Base-by-base conservation (phyloP, 2,797 vertebrate genomes). In the Sternarchorhynchus goeldii region DNA sequence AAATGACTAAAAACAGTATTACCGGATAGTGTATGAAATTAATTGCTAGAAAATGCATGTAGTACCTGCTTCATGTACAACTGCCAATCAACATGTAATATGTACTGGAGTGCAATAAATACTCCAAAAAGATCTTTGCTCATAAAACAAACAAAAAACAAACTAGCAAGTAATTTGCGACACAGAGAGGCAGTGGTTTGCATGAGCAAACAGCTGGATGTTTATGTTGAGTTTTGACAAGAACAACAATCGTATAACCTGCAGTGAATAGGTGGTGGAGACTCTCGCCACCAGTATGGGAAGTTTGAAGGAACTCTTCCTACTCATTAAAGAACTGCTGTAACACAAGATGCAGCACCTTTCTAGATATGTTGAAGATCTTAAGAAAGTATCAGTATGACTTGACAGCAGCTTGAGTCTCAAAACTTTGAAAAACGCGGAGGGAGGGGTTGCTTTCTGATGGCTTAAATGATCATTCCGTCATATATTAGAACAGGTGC, bases 361-460 rank as follows among this genome's bases (percentile, higher is more conserved):
- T 73, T 66, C 53, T 65, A 41, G 62, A 65, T 1, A 12, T 58
- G 62, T 73, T 64, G 56, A 29, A 72, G 55, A 69, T 45, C 25
- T 25, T 25, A 25, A 25, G 65, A 78, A 73, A 65, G 34, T 65
- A 62, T 73, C 71, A 3, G 10, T 58, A 34, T 73, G 77, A 73
- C 60, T 73, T 73, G 25, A 50, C 70, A 64, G 5, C 10, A 36
- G 50, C 16, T 55, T 58, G 70, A 73, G 17, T 73, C 34, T 53
- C 39, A 31, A 69, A 80, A 68, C 4, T 59, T 65, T 63, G 32
- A 78, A 39, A 57, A 16, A 63, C 55, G 39, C 25, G 18, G 41
- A 16, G 17, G 17, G 41, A 1, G 8, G 45, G 39, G 39, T 6
- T 41, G 39, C 25, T 25, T 25, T 25, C 25, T 25, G 25, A 25